A percentile compares a stretch with the other conserved stretches of the same genome.
Conservation (phyloP, 2,888 invertebrate genomes). For the Stegana nigrithorax region DNA sequence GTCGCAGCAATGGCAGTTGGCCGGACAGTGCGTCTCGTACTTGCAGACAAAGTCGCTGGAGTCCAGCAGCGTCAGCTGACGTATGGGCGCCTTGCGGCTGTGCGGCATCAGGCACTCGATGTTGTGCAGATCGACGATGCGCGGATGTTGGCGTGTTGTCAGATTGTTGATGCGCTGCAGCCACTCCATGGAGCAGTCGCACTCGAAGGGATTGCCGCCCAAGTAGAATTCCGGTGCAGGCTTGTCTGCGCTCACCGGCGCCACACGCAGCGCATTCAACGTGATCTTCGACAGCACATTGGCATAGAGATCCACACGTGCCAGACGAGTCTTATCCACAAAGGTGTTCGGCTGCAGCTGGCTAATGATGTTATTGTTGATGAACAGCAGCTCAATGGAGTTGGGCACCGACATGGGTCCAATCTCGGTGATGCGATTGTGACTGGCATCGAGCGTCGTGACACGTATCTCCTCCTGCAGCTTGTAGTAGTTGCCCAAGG, state of each 20-base stretch:
- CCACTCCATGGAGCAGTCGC: conserved; percentile 97
- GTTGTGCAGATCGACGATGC: conserved; percentile 88
- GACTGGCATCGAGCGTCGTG: conserved; percentile 88
- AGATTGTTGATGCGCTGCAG: conserved; percentile 88
- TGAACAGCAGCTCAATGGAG: conserved; percentile 87
- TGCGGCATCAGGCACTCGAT: conserved; percentile 90
- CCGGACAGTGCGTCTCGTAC: conserved; percentile 93
- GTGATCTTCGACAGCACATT: conserved; percentile 87
- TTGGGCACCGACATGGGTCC: conserved; percentile 88
- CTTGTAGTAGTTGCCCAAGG: conserved; percentile 88
- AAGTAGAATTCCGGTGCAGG: conserved; percentile 89
- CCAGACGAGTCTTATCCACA: conserved; percentile 84
- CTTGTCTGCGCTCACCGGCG: conserved; percentile 77
- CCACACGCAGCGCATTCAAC: conserved; percentile 81
- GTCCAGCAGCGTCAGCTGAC: conserved; percentile 81
- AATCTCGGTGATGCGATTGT: conserved; percentile 87
- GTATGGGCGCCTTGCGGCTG: conserved; percentile 82
- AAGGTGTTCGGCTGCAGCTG: conserved; percentile 87
- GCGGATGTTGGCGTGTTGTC: conserved; percentile 86
- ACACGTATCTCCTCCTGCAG: conserved; percentile 84
- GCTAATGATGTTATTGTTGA: conserved; percentile 88
- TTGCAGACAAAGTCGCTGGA: conserved; percentile 90
- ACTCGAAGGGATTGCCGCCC: conserved; percentile 93
- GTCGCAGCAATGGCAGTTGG: conserved; percentile 95
- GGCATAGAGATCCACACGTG: conserved; percentile 90